phyloP scores from a whole-genome alignment of 2,888 invertebrate species.

The Blomia tropicalis region DNA sequence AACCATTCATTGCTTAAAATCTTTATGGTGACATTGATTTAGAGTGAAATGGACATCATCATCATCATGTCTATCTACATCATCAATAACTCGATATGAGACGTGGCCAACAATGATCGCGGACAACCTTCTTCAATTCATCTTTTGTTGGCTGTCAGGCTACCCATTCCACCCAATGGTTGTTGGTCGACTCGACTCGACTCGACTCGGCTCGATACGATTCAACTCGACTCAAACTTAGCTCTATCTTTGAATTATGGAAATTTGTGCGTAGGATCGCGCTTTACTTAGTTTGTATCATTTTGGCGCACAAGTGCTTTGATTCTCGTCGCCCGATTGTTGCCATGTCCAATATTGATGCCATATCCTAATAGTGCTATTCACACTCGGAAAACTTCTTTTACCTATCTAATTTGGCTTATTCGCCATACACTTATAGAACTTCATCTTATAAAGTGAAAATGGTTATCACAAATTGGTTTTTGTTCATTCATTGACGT shows the following conservation, averaged over 20 bases:
- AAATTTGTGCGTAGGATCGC: conserved; percentile 14
- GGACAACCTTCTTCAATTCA: too few species aligned
- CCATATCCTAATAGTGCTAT: too few species aligned
- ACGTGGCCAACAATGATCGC: neutral
- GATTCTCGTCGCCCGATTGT: conserved; percentile 2
- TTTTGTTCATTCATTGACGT: neutral
- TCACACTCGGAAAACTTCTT: neutral
- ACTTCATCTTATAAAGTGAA: neutral
- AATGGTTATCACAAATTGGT: neutral
- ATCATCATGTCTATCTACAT: too few species aligned
- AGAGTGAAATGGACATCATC: too few species aligned
- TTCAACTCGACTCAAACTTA: neutral
- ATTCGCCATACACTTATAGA: neutral
- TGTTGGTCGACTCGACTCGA: neutral
- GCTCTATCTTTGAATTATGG: neutral
- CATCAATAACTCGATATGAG: neutral
- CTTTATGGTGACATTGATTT: too few species aligned
- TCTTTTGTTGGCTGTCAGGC: neutral
- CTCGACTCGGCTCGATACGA: neutral
- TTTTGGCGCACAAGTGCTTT: neutral
- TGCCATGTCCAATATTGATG: conserved; percentile 3
- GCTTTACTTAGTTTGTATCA: neutral
- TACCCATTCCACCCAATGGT: neutral
- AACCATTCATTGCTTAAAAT: too few species aligned
- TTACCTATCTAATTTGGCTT: too few species aligned